Evolutionary conservation across 2,888 invertebrate species (phyloP), one percentile per base, ranked within the genome.

Genomic region (Meteorus colon): DNA sequence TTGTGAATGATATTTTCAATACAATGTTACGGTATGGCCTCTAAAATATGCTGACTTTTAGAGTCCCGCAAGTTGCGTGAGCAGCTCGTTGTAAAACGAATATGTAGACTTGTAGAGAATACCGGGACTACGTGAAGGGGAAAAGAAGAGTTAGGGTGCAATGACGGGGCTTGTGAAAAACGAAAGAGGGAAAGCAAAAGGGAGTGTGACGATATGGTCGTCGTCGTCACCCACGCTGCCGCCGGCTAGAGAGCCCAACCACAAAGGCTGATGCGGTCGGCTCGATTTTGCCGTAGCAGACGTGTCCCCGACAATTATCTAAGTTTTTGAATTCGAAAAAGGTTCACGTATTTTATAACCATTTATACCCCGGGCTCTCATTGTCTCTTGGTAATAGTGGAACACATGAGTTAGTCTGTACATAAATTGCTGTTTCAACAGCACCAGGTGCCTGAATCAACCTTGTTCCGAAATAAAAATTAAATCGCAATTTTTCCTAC

Each of bases 1-100:
- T 37, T 66, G 51, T 41, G 63, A 74, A 48, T 45, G 62, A 48
- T 65, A 31, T 16, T 10, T 41, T 29, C 37, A 19, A 59, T 62
- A 73, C 55, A 41, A 41, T 41, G 41, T 41, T 41, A 48, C 19
- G 62, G 59, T 76, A 77, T 70, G 74, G 73, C 74, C 77, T 81
- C 78, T 86, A 82, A 88, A 89, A 89, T 88, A 88, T 89, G 89
- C 89, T 89, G 89, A 89, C 89, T 89, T 88, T 88, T 87, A 86
- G 85, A 85, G 84, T 84, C 74, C 51, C 29, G 27, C 74, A 74
- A 71, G 71, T 78, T 71, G 72, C 68, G 71, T 45, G 31, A 59
- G 27, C 5, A 59, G 68, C 19, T 55, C 19, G 19, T 8, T 55
- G 72, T 69, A 55, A 74, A 77, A 69, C 74, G 51, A 74, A 69